phyloP scores from a whole-genome alignment of 2,113 vertebrate genomes.

The Lagopus leucura region DNA sequence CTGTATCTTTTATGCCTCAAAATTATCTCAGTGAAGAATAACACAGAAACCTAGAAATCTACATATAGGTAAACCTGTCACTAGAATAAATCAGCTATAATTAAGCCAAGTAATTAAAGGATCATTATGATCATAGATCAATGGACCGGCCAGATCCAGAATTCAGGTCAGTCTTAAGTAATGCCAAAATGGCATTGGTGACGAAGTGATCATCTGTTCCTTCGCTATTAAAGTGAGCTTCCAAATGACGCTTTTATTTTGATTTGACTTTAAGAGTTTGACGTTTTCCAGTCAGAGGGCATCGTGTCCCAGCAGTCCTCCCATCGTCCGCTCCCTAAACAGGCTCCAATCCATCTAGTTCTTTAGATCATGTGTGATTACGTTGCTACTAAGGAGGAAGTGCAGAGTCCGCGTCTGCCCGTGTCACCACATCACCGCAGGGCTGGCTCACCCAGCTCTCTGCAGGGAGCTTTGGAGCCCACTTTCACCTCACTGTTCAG shows the following conservation, averaged over 20 bases:
- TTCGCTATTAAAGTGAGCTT: not conserved
- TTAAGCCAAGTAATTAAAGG: constrained; percentile 22
- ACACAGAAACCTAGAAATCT: not conserved
- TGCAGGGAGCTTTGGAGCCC: not conserved
- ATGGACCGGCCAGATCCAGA: constrained; percentile 18
- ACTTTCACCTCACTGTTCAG: not conserved
- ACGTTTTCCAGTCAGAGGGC: not conserved
- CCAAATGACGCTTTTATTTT: not conserved
- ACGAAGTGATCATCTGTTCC: not conserved
- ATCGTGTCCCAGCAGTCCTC: not conserved
- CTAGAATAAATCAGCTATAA: constrained; percentile 18
- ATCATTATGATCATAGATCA: not conserved
- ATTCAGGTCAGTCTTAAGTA: constrained; percentile 26
- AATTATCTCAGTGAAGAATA: not conserved
- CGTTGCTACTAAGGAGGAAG: not conserved
- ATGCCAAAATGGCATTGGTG: not conserved
- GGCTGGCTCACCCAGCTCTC: not conserved
- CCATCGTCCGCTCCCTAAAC: not conserved
- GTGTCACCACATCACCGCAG: not conserved
- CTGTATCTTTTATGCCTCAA: not conserved
- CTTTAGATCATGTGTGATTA: not conserved
- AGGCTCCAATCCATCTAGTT: not conserved
- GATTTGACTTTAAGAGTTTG: not conserved
- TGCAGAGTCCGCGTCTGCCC: not conserved
- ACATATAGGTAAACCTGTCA: not conserved